phyloP scores from a whole-genome alignment of 2,888 invertebrate species.

The Drosophila setosimentum region DNA sequence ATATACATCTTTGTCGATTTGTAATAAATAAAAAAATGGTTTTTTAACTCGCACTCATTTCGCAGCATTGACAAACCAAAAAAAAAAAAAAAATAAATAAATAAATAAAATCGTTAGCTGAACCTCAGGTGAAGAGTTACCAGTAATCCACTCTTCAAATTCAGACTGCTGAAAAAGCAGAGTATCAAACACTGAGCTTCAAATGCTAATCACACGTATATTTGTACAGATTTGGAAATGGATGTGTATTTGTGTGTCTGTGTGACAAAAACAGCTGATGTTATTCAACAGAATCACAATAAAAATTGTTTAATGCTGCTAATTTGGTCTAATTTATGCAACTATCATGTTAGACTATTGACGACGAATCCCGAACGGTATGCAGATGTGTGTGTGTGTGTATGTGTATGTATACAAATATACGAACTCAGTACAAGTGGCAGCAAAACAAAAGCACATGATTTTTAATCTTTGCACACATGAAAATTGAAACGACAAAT shows the following conservation, averaged over 20 bases:
- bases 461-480: slow-evolving; percentile 55
- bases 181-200: background rate
- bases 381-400: background rate
- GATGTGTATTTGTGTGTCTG: background rate
- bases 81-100: background rate
- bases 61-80: slow-evolving; percentile 25
- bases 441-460: slow-evolving; percentile 52
- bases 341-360: slow-evolving; percentile 1
- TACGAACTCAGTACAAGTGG: background rate
- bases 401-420: background rate
- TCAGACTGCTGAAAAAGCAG: background rate
- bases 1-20: slow-evolving; percentile 30
- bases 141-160: background rate
- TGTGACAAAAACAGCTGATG: slow-evolving; percentile 47
- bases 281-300: slow-evolving; percentile 29
- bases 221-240: background rate
- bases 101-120: background rate
- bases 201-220: background rate
- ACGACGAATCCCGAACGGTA: background rate
- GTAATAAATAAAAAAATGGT: slow-evolving; percentile 34
- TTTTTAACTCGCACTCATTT: slow-evolving; percentile 24
- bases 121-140: background rate
- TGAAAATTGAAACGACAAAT: slow-evolving; percentile 55
- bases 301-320: slow-evolving; percentile 34
- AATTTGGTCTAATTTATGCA: slow-evolving; percentile 42